Evolutionary conservation across 2,113 vertebrate species (phyloP).

Genomic region (Pelobates fuscus): DNA sequence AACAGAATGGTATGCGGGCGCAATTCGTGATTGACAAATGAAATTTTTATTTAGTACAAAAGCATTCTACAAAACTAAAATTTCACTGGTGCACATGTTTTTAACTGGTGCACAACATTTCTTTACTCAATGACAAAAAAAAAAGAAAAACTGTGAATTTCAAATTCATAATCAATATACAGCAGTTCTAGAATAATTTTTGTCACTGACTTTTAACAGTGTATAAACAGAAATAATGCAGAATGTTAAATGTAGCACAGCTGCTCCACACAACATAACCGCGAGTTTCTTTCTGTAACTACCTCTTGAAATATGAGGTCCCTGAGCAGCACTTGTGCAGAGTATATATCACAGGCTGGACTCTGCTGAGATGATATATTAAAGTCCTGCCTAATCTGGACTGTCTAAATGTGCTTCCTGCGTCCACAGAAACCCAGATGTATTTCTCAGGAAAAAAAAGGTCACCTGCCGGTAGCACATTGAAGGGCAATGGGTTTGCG

Average conservation of each 20-base stretch:
- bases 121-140: too few relatives aligned
- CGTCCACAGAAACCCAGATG: constrained; percentile 15
- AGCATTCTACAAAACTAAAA: too few relatives aligned
- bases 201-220: background rate
- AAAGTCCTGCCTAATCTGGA: constrained; percentile 27
- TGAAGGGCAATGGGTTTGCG: constrained; percentile 6
- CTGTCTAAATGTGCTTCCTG: constrained; percentile 29
- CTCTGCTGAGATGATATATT: constrained; percentile 29
- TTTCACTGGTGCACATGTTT: too few relatives aligned
- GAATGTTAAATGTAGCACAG: background rate
- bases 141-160: too few relatives aligned
- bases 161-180: background rate
- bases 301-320: constrained; percentile 33
- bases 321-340: constrained; percentile 1
- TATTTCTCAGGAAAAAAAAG: constrained; percentile 27
- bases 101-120: too few relatives aligned
- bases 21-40: too few relatives aligned
- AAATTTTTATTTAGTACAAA: too few relatives aligned
- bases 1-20: too few relatives aligned
- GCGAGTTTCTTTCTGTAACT: constrained; percentile 4
- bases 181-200: too few relatives aligned
- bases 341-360: constrained; percentile 23
- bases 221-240: background rate
- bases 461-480: constrained; percentile 16
- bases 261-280: background rate